phyloP scores from a whole-genome alignment of 2,797 vertebrate genomes.

The Vireo griseus region DNA sequence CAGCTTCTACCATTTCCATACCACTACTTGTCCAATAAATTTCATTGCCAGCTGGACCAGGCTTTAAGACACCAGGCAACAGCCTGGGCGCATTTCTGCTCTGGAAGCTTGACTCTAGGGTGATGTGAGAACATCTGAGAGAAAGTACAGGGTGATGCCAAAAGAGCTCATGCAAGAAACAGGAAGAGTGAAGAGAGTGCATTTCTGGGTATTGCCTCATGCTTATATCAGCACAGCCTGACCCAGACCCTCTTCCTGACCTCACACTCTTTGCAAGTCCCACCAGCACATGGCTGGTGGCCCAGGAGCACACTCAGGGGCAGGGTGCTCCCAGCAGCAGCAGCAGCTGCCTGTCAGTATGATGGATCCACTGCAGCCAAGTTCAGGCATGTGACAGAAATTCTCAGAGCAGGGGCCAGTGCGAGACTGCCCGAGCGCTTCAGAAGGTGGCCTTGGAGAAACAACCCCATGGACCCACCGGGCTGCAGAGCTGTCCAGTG shows the following conservation, averaged over 20 bases:
- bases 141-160: background rate
- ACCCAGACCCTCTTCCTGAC: background rate
- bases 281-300: background rate
- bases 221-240: background rate
- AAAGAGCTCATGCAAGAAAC: background rate
- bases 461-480: accelerated
- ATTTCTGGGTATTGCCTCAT: background rate
- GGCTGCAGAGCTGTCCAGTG: accelerated
- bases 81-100: background rate
- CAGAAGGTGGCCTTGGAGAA: background rate
- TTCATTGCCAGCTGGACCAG: background rate
- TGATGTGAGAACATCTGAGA: background rate
- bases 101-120: background rate
- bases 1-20: background rate
- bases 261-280: background rate
- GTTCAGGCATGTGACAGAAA: background rate
- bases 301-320: background rate
- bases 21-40: background rate
- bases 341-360: background rate
- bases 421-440: background rate
- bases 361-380: background rate
- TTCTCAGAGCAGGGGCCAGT: background rate
- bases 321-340: background rate
- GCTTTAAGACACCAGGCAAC: background rate
- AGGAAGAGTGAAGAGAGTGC: background rate